Base-by-base conservation (phyloP, 2,888 invertebrate genomes). In the Protodeltote pygarga region DNA sequence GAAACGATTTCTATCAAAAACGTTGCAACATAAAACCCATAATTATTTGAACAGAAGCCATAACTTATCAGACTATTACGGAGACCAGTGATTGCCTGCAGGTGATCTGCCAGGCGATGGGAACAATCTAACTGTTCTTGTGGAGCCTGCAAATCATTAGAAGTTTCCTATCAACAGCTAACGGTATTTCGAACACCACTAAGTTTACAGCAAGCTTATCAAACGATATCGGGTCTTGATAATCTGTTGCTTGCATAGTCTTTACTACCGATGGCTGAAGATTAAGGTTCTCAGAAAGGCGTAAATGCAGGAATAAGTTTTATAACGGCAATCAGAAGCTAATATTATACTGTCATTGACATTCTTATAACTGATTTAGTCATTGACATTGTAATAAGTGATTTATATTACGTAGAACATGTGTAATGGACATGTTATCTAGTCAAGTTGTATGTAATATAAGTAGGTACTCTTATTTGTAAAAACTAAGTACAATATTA, bases 41-140 rank as follows among this genome's bases (percentile, higher is more conserved):
- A 53, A 70, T 68, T 64, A 70, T 47, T 27, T 63, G 35, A 52
- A 65, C 64, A 60, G 54, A 59, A 63, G 67, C 60, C 41, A 65
- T 68, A 54, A 57, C 40, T 69, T 58, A 59, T 64, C 54, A 37
- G 49, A 50, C 33, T 19, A 67, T 63, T 65, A 59, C 47, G 55
- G 44, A 57, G 67, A 49, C 15, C 53, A 44, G 47, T 53, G 55
- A 59, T 72, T 60, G 71, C 65, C 55, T 57, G 51, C 59, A 53
- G 63, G 44, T 59, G 59, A 57, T 59, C 39, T 49, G n/a, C 54
- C 38, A 58, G 62, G 65, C 61, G 44, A 49, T 77, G 67, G 70
- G 75, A 80, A 81, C 77, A 73, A 74, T 72, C 70, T 87, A 87
- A 87, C 88, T 83, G 89, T 87, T 76, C 83, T 81, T 76, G 75